phyloP scores from a whole-genome alignment of 1,140 invertebrate species.

The Drosophila parabipectinata region DNA sequence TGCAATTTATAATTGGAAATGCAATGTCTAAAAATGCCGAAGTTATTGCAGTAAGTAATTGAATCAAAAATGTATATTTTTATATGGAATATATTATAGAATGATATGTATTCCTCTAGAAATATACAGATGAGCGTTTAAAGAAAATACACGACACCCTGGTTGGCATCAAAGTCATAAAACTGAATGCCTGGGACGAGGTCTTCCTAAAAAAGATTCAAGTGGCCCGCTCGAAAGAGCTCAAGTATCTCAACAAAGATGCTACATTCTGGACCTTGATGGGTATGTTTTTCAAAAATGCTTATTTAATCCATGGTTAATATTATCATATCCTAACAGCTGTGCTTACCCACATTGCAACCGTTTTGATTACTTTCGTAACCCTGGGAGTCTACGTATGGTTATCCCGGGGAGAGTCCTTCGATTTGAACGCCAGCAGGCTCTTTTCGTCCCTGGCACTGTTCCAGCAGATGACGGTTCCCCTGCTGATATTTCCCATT shows the following conservation, averaged over 20 bases:
- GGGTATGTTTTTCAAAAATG: slow-evolving; percentile 85
- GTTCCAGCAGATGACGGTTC: slow-evolving; percentile 92
- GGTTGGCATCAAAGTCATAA: slow-evolving; percentile 92
- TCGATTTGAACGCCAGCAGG: slow-evolving; percentile 87
- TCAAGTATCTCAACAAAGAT: slow-evolving; percentile 89
- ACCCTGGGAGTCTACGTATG: slow-evolving; percentile 88
- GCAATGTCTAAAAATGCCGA: slow-evolving; percentile 89
- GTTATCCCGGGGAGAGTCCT: slow-evolving; percentile 30
- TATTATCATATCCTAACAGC: slow-evolving; percentile 35
- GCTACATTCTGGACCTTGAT: slow-evolving; percentile 90
- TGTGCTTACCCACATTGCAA: slow-evolving; percentile 88
- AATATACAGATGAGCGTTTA: slow-evolving; percentile 90
- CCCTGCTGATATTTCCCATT: slow-evolving; percentile 91
- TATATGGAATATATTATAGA: background rate
- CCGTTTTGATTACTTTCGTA: slow-evolving; percentile 89
- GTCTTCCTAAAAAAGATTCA: slow-evolving; percentile 89
- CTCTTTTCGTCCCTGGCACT: slow-evolving; percentile 91
- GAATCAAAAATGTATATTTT: background rate
- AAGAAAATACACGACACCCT: slow-evolving; percentile 91
- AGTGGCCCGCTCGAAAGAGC: slow-evolving; percentile 88
- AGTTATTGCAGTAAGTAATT: slow-evolving; percentile 86
- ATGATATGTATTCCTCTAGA: slow-evolving; percentile 78
- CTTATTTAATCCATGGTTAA: background rate
- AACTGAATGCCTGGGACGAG: slow-evolving; percentile 93
- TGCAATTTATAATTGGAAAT: slow-evolving; percentile 90